Evolutionary conservation across 1,140 invertebrate genomes (phyloP), one percentile per base, ranked within the genome.

Genomic region (Dryas iulia): DNA sequence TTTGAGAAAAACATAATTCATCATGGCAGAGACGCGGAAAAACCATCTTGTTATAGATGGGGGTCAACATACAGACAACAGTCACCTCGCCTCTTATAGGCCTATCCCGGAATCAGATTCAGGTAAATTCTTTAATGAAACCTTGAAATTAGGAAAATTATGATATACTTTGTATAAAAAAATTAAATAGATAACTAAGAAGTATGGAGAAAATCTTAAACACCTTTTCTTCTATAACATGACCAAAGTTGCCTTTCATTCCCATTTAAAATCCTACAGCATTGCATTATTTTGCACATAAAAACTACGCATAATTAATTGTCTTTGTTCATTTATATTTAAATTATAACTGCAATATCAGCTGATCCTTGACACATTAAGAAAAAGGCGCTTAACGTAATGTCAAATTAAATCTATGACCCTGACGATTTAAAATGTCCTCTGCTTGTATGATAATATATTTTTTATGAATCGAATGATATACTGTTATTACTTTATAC

Each of bases 61-160:
- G 66, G 89, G 77, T 31, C 88, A 87, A 69, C 80, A 83, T 73
- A 87, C 84, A 75, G 87, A 87, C 65, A 89, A 90, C 63, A 83
- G 87, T 39, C 81, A 88, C 69, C 83, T 87, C 66, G 86, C 92
- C 8, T 92, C 92, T 65, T 94, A 94, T 82, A 95, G 94, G 82
- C 89, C 92, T 53, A 89, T 94, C 69, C 92, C 93, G 28, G 94
- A 95, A 74, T 82, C 91, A 69, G 94, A 94, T 82, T 31, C 62
- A 56, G 62, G 62, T 64, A 54, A 31, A n/a, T 56, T 31, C n/a
- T 21, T 25, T 24, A 14, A 25, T 59, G n/a, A 30, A 59, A 18
- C 14, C n/a, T 11, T 18, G n/a, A 59, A 59, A 21, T 47, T 18
- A 18, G 8, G n/a, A 6, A 18, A 18, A 47, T 18, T 18, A 47